These are phyloP conservation scores for Babylonia areolata DNA, from an alignment of 1,140 invertebrate genomes.

Conservation along the genomic window DNA sequence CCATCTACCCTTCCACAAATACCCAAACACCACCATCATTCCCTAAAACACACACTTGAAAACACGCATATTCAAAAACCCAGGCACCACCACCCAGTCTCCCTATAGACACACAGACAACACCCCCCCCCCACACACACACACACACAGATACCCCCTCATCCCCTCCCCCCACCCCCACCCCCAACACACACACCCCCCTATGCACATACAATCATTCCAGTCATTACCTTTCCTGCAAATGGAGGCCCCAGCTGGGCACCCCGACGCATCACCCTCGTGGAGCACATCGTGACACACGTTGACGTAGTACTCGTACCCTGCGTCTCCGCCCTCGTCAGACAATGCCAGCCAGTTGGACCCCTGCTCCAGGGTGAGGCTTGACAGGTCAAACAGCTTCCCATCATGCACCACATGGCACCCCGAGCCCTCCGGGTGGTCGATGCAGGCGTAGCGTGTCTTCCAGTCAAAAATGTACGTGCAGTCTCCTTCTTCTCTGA, in stretches of 20 bases:
- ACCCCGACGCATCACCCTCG: constrained; percentile 46
- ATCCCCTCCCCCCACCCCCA: background rate
- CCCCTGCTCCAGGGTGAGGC: constrained; percentile 49
- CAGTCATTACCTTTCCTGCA: constrained; percentile 43
- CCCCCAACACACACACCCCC: no score
- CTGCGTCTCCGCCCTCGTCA: constrained; percentile 44
- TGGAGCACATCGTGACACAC: constrained; percentile 65
- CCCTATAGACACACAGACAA: background rate
- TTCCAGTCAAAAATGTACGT: constrained; percentile 68
- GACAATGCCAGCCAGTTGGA: constrained; percentile 59
- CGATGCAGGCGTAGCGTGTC: constrained; percentile 70
- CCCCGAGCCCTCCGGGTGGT: constrained; percentile 52
- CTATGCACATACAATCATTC: no score
- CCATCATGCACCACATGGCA: constrained; percentile 57
- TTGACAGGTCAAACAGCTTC: constrained; percentile 66
- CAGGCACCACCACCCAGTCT: no score
- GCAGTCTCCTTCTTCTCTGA: constrained; percentile 62
- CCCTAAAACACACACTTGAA: no score
- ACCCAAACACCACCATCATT: background rate
- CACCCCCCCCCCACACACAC: background rate
- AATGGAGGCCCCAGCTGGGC: constrained; percentile 61
- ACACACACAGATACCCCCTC: background rate
- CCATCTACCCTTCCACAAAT: background rate
- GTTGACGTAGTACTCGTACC: constrained; percentile 59
- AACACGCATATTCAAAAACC: no score